These are phyloP conservation scores for Neodiprion pinetum DNA, from an alignment of 1,140 invertebrate genomes.

Conservation along the genomic window DNA sequence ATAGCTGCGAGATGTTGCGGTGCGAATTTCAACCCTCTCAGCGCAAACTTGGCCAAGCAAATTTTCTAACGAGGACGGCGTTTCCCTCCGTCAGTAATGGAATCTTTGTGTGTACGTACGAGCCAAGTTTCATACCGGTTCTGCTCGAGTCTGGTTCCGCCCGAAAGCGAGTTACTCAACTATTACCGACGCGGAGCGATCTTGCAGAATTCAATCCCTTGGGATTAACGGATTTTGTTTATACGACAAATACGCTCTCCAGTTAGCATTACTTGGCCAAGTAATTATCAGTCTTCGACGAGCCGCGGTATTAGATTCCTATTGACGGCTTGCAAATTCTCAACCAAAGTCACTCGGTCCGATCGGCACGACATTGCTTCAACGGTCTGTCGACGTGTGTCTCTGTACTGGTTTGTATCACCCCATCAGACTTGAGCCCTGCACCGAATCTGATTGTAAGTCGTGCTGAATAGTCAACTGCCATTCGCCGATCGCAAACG, in stretches of 20 bases:
- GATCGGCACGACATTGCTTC: too few relatives aligned
- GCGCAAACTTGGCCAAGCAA: too few relatives aligned
- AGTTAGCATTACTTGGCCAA: neutral
- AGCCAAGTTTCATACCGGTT: neutral
- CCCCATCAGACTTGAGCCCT: too few relatives aligned
- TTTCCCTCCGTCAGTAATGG: too few relatives aligned
- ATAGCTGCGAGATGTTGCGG: too few relatives aligned
- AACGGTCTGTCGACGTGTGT: too few relatives aligned
- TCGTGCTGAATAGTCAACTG: too few relatives aligned
- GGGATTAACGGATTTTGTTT: slow-evolving; percentile 7
- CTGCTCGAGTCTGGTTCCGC: neutral
- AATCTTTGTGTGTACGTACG: neutral
- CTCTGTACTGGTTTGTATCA: too few relatives aligned
- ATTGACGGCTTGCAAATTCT: slow-evolving; percentile 5
- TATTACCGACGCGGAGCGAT: neutral
- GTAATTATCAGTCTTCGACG: slow-evolving; percentile 3
- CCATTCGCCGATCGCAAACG: too few relatives aligned
- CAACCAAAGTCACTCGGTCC: neutral
- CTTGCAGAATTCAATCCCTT: slow-evolving; percentile 3
- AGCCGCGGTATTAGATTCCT: slow-evolving; percentile 5
- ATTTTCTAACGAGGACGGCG: too few relatives aligned
- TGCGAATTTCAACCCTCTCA: too few relatives aligned
- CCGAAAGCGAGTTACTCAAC: neutral
- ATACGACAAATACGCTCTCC: neutral
- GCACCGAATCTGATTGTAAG: too few relatives aligned